Evolutionary conservation across 1,140 invertebrate species (phyloP).

Genomic region (Himalopsyche phryganea): DNA sequence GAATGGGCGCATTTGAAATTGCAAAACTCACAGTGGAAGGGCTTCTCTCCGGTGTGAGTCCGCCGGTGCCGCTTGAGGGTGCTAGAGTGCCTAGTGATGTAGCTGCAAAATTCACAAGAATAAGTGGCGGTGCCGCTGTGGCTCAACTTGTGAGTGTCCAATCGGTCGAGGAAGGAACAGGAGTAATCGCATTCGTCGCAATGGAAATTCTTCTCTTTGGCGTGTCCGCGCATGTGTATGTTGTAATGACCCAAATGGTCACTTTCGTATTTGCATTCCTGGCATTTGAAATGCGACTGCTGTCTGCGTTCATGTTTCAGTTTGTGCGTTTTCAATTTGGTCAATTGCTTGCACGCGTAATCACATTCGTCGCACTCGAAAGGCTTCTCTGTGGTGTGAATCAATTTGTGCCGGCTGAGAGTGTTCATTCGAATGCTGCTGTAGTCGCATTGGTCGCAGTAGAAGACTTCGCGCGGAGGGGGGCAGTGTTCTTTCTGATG

Average conservation of each 20-base stretch:
- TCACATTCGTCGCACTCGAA: constrained; percentile 11
- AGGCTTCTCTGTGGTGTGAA: constrained; percentile 5
- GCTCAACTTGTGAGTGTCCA: constrained; percentile 7
- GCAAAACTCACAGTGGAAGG: constrained; percentile 6
- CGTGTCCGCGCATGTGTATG: constrained; percentile 6
- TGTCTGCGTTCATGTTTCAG: background rate
- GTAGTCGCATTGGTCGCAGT: constrained; percentile 5
- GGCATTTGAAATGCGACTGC: constrained; percentile 3
- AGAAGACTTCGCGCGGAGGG: background rate
- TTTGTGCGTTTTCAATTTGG: constrained; percentile 13
- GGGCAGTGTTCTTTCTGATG: too few species aligned
- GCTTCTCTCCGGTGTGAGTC: constrained; percentile 7
- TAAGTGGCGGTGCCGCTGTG: constrained; percentile 7
- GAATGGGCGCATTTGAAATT: constrained; percentile 4
- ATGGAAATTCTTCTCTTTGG: background rate
- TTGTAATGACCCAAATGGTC: background rate
- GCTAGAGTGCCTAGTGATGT: constrained; percentile 3
- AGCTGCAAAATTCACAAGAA: constrained; percentile 5
- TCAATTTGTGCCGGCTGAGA: background rate
- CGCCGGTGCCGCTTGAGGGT: constrained; percentile 5
- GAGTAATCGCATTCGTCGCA: constrained; percentile 8
- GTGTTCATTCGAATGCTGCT: background rate
- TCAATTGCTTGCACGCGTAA: constrained; percentile 5
- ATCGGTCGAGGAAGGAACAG: background rate
- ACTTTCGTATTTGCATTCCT: constrained; percentile 1